phyloP scores from a whole-genome alignment of 2,113 vertebrate genomes.

The Hystrix brachyura region DNA sequence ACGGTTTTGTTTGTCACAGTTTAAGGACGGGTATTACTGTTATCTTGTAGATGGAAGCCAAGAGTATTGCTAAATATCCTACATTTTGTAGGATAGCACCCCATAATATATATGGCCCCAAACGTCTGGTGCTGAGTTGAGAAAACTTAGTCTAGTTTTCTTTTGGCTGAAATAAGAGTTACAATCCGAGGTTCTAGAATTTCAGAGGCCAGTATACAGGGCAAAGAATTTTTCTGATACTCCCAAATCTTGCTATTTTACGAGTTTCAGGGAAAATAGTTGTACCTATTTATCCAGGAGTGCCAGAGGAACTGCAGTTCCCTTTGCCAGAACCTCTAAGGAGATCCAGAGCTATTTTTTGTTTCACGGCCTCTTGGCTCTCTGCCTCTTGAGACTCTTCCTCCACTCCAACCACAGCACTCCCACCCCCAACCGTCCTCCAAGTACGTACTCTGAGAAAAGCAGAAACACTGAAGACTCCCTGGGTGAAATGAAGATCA shows the following conservation, averaged over 20 bases:
- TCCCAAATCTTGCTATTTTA: background rate
- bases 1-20: background rate
- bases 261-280: background rate
- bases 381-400: background rate
- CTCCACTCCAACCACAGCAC: background rate
- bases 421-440: background rate
- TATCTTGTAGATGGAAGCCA: background rate
- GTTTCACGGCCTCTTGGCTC: background rate
- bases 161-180: background rate
- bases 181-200: background rate
- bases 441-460: conserved; percentile 3
- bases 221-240: background rate
- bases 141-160: background rate
- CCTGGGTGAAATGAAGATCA: background rate
- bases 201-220: background rate
- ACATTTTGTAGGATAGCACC: accelerated
- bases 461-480: background rate
- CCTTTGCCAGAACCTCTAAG: conserved; percentile 13
- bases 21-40: background rate
- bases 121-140: background rate
- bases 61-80: background rate
- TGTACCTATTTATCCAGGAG: background rate
- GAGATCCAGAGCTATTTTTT: background rate
- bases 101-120: background rate
- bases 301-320: background rate